Evolutionary conservation across 1,140 invertebrate genomes (phyloP).

Genomic region (Drosophila lacteicornis): DNA sequence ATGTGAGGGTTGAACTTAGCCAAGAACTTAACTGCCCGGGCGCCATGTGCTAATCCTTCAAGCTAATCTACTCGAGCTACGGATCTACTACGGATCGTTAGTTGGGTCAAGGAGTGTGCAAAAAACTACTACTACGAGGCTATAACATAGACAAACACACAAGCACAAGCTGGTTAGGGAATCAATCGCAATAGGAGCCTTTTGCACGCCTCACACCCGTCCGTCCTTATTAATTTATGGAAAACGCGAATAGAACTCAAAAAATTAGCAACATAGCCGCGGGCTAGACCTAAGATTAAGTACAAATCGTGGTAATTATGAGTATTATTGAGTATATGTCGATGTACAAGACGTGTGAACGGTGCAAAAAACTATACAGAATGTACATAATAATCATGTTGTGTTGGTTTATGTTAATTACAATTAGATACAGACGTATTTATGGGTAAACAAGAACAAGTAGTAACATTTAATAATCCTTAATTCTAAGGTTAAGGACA

Average conservation of each 20-base stretch:
- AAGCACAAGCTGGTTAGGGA: conserved; percentile 44
- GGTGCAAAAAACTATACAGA: conserved; percentile 84
- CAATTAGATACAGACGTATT: conserved; percentile 71
- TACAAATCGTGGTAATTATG: conserved; percentile 29
- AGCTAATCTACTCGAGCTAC: conserved; percentile 43
- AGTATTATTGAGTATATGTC: conserved; percentile 18
- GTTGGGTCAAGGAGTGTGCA: conserved; percentile 51
- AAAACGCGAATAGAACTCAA: conserved; percentile 9
- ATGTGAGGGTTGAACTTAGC: conserved; percentile 69
- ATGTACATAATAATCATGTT: conserved; percentile 62
- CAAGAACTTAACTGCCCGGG: conserved; percentile 42
- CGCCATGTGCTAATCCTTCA: conserved; percentile 58
- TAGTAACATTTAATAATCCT: conserved; percentile 56
- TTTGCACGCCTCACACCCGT: conserved; percentile 65
- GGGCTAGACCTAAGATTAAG: conserved; percentile 47
- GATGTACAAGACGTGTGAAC: conserved; percentile 54
- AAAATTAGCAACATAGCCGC: conserved; percentile 67
- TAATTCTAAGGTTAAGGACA: conserved; percentile 47
- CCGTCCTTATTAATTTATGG: too few relatives aligned
- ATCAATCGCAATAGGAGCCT: conserved; percentile 71
- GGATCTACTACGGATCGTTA: conserved; percentile 16
- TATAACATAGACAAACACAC: conserved; percentile 46
- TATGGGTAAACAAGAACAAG: conserved; percentile 38
- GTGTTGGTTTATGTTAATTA: conserved; percentile 60
- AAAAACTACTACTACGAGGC: conserved; percentile 69